Percentiles rank a stretch among this genome's conserved stretches.
phyloP scores from a whole-genome alignment of 92 coral and sea anemone genomes.

The Pocillopora grandis region DNA sequence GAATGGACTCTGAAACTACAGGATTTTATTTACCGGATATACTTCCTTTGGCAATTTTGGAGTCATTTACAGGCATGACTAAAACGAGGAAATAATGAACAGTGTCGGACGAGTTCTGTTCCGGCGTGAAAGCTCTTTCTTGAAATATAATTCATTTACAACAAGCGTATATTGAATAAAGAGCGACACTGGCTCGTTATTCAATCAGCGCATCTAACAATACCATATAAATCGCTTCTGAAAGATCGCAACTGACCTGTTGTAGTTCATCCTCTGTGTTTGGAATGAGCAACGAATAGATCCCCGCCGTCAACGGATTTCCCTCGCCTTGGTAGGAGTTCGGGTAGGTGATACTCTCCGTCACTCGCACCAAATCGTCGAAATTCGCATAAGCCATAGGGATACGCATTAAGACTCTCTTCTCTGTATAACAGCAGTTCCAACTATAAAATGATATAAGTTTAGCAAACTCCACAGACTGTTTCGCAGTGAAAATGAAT shows the following conservation, averaged over 20 bases:
- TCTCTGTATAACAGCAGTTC: slow-evolving; percentile 4
- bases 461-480: background rate
- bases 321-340: slow-evolving; percentile 49
- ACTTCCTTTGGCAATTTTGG: slow-evolving; percentile 7
- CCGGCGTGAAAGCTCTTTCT: background rate
- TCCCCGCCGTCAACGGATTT: slow-evolving; percentile 67
- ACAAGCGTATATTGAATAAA: background rate
- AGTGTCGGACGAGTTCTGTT: background rate
- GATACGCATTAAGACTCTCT: slow-evolving; percentile 25
- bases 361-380: slow-evolving; percentile 36
- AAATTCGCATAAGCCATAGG: slow-evolving; percentile 37
- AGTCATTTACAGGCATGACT: background rate
- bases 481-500: slow-evolving; percentile 9
- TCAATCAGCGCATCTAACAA: background rate
- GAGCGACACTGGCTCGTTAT: background rate
- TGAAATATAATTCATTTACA: background rate
- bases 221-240: background rate
- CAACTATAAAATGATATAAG: background rate
- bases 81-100: background rate
- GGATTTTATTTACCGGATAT: background rate
- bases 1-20: background rate
- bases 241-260: slow-evolving; percentile 53
- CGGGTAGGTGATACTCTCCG: slow-evolving; percentile 26
- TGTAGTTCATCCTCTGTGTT: slow-evolving; percentile 73
- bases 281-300: slow-evolving; percentile 76